These are phyloP conservation scores for Achatina immaculata DNA, from an alignment of 1,140 invertebrate species.

Conservation along the genomic window DNA sequence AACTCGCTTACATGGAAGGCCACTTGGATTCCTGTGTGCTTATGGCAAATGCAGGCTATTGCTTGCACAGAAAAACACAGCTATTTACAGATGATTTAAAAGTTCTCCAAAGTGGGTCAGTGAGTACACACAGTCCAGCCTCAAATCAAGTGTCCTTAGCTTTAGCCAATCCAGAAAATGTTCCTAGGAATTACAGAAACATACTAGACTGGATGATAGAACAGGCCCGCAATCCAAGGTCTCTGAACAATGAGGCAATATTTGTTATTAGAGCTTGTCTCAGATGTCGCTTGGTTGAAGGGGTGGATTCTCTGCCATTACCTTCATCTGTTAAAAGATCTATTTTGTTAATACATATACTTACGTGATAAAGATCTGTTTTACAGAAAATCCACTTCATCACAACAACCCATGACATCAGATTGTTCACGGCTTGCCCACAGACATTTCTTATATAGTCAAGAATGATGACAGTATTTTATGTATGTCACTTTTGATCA, in stretches of 20 bases:
- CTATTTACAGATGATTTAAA: conserved; percentile 1
- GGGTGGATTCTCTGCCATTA: conserved; percentile 2
- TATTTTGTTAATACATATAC: conserved; percentile 1
- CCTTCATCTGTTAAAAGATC: conserved; percentile 6
- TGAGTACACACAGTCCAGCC: neutral
- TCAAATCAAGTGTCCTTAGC: neutral
- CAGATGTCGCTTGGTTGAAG: neutral
- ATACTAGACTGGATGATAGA: conserved; percentile 1
- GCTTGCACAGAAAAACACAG: neutral
- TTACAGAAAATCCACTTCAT: neutral
- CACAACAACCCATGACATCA: too few species aligned
- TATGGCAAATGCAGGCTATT: conserved; percentile 21
- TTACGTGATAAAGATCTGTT: neutral
- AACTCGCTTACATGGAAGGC: conserved; percentile 43
- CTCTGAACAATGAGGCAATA: neutral
- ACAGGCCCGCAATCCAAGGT: neutral
- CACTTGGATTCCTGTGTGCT: conserved; percentile 16
- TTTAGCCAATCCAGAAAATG: neutral
- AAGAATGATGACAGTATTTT: too few species aligned
- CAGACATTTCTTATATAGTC: too few species aligned
- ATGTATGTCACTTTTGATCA: too few species aligned
- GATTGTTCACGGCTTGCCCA: too few species aligned
- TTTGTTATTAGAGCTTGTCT: conserved; percentile 4
- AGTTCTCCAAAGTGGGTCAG: neutral
- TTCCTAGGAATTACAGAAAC: neutral